Evolutionary conservation across 2,888 invertebrate genomes (phyloP), one percentile per base, ranked within the genome.

Genomic region (Pandemis cinnamomeana): DNA sequence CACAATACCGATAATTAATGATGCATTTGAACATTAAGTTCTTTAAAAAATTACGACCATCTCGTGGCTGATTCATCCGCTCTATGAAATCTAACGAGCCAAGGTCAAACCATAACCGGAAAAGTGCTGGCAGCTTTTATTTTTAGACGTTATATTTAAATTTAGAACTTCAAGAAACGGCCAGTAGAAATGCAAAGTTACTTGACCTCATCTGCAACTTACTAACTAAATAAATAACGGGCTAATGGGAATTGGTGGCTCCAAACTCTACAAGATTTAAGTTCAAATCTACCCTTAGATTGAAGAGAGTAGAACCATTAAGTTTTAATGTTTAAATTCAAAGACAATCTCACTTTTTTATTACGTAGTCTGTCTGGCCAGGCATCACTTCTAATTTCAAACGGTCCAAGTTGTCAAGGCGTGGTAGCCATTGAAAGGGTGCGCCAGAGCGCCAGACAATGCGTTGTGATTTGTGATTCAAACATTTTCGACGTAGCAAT

Each of bases 401-500:
- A 48, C 51, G 46, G 36, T 69, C 36, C 15, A 64, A 44, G 69
- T 70, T 66, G 61, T 70, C 60, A 55, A 62, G 74, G 74, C 62
- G 74, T 74, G 74, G 74, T 70, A 61, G 20, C 66, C 55, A 67
- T 71, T 71, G 51, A 67, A 36, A 70, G 55, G 74, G 74, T 71
- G 74, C 61, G 74, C 69, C 74, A 74, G 70, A 71, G 74, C 61
- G 74, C 69, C 74, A 74, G 70, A 71, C 74, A 74, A 74, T 71
- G 61, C 61, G 36, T 27, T 27, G 67, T 61, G 53, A 55, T 64
- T 58, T 58, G 66, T 61, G 53, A 58, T 64, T 51, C 60, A 60
- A 68, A 67, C 61, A 70, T 73, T 41, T 70, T 13, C 67, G 44
- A 44, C 36, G 55, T 63, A 53, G 58, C 67, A 68, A 67, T 72